phyloP scores from a whole-genome alignment of 2,113 vertebrate species.

The Semnornis frantzii region DNA sequence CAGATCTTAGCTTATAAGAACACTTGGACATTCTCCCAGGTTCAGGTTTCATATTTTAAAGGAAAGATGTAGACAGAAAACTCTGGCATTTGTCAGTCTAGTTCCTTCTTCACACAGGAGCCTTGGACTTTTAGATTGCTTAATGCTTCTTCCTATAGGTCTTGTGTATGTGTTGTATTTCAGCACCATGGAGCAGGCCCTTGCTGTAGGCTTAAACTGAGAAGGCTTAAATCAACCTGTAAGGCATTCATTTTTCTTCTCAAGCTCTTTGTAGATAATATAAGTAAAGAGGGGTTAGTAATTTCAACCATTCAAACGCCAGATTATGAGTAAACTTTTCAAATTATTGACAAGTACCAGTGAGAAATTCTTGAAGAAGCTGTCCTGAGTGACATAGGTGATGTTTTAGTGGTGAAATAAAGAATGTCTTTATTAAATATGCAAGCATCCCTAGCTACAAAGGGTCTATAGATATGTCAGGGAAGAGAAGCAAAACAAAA shows the following conservation, averaged over 20 bases:
- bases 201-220: neutral
- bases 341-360: neutral
- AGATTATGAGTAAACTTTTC: neutral
- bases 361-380: neutral
- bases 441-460: neutral
- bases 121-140: neutral
- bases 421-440: neutral
- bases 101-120: neutral
- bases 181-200: neutral
- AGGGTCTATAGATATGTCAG: neutral
- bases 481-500: neutral
- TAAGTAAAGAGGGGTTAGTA: neutral
- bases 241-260: neutral
- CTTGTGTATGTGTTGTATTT: neutral
- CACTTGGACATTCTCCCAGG: neutral
- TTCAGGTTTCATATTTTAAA: neutral
- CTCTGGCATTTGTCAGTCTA: neutral
- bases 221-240: neutral
- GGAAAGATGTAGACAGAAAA: neutral
- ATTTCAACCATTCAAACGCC: neutral
- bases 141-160: neutral
- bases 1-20: neutral
- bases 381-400: neutral
- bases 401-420: neutral
- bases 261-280: neutral